These are phyloP conservation scores for Percina caprodes DNA, from an alignment of 2,113 vertebrate species.

Conservation along the genomic window DNA sequence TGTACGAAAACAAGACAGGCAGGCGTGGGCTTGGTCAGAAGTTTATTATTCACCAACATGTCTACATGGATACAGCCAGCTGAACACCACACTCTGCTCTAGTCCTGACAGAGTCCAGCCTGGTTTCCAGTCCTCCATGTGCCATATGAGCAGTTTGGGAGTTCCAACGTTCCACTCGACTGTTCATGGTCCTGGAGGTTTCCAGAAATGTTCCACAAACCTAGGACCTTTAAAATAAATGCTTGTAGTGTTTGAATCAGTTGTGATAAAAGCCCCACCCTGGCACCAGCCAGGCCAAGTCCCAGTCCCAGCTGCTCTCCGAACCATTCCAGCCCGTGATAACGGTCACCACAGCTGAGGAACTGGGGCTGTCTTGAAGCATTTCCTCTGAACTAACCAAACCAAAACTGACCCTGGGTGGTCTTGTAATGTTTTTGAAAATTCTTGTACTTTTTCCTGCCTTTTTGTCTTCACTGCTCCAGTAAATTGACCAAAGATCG, in stretches of 20 bases:
- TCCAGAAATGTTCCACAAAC: background rate
- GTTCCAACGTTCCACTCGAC: background rate
- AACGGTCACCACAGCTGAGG: constrained; percentile 15
- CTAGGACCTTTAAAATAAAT: too few species aligned
- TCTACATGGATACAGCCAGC: background rate
- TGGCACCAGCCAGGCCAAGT: background rate
- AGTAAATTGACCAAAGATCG: constrained; percentile 6
- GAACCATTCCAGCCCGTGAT: background rate
- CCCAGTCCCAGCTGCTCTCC: background rate
- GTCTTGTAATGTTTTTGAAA: too few species aligned
- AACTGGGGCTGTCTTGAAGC: background rate
- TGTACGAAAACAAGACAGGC: background rate
- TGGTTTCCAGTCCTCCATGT: background rate
- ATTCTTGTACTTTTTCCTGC: background rate
- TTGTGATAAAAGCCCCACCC: background rate
- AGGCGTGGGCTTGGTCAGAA: background rate
- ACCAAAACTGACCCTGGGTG: background rate
- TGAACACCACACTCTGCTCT: background rate
- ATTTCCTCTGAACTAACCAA: constrained; percentile 1
- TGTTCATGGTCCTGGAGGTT: background rate
- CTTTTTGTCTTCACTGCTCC: background rate
- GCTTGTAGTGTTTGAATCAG: too few species aligned
- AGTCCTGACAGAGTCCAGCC: background rate
- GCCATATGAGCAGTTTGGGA: background rate
- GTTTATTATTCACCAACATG: constrained; percentile 12